Base-by-base conservation (phyloP, 2,113 vertebrate species). In the Synchiropus splendidus region DNA sequence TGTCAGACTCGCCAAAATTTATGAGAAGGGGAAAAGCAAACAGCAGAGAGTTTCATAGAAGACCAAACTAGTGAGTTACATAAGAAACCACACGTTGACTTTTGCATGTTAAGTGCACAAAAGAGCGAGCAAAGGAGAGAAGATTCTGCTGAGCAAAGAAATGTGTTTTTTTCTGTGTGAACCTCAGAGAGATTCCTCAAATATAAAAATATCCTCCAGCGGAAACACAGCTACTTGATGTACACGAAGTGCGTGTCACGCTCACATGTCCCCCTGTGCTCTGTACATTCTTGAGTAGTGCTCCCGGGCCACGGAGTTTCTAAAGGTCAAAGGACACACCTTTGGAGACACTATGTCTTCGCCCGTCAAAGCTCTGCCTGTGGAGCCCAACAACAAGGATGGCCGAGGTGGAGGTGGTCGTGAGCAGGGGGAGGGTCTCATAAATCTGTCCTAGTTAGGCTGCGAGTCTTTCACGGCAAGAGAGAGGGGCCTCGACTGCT, bases 381-480 rank as follows among this genome's bases (percentile, higher is more conserved):
- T 54, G 48, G 53, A 48, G 39, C n/a, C 9, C 27, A 47, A 41
- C 49, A 49, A 50, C 35, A 31, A 16, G 41, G 45, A 41, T 42
- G 39, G 39, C 5, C 36, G 36, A 31, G 31, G n/a, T 10, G 43
- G 27, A 41, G 38, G 18, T 38, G 33, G n/a, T 8, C 6, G 35
- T 31, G 27, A n/a, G 10, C 12, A 14, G 31, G 17, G 41, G 12
- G 46, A 51, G 34, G 43, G 33, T 36, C 55, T 42, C 53, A 54
- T 77, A 79, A 79, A 81, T 78, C 62, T 61, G 39, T 64, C 59
- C 41, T 45, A 47, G 34, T 33, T 32, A 36, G 40, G 70, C 64
- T 59, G 64, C n/a, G 39, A 68, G 65, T 18, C 18, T 50, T 65
- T 72, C 56, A 74, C 27, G 18, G 32, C 39, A 50, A 58, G 45